Percentiles rank a stretch among this genome's conserved stretches.
Conservation (phyloP, 2,113 vertebrate species). For the Oophaga pumilio region DNA sequence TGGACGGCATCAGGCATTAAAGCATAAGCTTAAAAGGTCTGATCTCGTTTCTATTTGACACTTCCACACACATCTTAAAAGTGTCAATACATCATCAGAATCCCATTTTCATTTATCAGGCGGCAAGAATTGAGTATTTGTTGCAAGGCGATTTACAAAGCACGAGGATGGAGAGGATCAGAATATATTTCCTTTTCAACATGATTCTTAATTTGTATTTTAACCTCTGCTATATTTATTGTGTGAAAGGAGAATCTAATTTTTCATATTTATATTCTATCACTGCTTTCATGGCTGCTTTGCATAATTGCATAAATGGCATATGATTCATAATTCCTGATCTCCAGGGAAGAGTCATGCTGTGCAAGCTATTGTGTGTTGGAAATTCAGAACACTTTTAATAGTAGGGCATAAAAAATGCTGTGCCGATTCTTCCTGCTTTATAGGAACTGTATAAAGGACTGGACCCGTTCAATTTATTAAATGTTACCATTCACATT, state of each 20-base stretch:
- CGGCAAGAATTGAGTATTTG: constrained; percentile 27
- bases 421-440: not conserved
- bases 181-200: constrained; percentile 48
- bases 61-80: constrained; percentile 19
- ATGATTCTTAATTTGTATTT: constrained; percentile 49
- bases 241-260: constrained; percentile 43
- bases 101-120: constrained; percentile 37
- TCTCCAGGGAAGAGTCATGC: constrained; percentile 42
- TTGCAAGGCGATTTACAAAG: constrained; percentile 46
- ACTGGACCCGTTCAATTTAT: constrained; percentile 51
- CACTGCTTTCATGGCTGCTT: constrained; percentile 34
- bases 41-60: constrained; percentile 16
- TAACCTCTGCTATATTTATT: constrained; percentile 52
- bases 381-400: constrained; percentile 14
- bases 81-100: constrained; percentile 36
- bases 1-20: not conserved
- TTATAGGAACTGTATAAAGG: not conserved
- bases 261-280: constrained; percentile 40
- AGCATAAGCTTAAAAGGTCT: not conserved
- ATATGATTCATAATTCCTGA: constrained; percentile 50
- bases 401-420: not conserved
- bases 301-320: constrained; percentile 50
- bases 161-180: constrained; percentile 28
- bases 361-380: constrained; percentile 35
- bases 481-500: constrained; percentile 48